Conservation (phyloP, 2,888 invertebrate genomes). For the Cheilosia urbana region DNA sequence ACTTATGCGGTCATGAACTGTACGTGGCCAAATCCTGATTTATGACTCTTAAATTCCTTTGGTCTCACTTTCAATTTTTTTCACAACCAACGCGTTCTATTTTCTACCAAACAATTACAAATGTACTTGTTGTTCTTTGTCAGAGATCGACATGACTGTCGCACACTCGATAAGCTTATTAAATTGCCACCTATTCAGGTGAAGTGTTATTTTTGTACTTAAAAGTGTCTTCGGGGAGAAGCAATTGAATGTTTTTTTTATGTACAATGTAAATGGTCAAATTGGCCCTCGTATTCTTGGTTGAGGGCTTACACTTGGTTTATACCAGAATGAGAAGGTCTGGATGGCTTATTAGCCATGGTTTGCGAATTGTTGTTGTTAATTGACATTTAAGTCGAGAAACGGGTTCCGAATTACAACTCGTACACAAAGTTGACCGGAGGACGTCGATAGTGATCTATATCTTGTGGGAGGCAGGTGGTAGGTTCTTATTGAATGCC, state of each 20-base stretch:
- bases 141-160: too few species aligned
- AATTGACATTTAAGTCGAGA: background rate
- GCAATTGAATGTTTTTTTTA: too few species aligned
- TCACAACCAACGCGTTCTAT: too few species aligned
- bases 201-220: background rate
- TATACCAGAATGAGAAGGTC: background rate
- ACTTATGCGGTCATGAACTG: too few species aligned
- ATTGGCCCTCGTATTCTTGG: background rate
- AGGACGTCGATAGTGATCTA: slow-evolving; percentile 17
- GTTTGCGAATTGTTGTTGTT: slow-evolving; percentile 10
- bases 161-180: slow-evolving; percentile 7
- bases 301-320: too few species aligned
- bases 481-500: slow-evolving; percentile 37
- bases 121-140: too few species aligned
- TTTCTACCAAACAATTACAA: too few species aligned
- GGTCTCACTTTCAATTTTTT: too few species aligned
- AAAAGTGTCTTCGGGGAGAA: background rate
- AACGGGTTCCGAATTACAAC: slow-evolving; percentile 13
- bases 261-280: background rate
- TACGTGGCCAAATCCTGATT: too few species aligned
- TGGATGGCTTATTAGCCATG: slow-evolving; percentile 1
- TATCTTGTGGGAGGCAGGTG: slow-evolving; percentile 19
- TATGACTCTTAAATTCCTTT: too few species aligned
- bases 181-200: slow-evolving; percentile 12
- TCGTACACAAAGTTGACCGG: background rate